These are phyloP conservation scores for Macrophya annulata DNA, from an alignment of 2,888 invertebrate genomes.

Conservation along the genomic window DNA sequence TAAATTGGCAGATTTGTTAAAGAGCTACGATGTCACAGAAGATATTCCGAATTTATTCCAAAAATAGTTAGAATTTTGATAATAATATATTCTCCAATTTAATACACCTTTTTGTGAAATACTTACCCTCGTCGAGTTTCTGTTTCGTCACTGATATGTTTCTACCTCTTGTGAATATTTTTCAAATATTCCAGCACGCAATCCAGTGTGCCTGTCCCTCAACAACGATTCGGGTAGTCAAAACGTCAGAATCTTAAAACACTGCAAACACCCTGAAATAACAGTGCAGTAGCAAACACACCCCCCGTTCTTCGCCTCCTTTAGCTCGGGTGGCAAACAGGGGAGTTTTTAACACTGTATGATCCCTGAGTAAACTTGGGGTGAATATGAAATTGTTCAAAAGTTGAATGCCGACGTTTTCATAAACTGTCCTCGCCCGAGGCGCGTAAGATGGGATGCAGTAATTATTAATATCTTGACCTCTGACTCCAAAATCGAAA, in stretches of 20 bases:
- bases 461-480: slow-evolving; percentile 48
- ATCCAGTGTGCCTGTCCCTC: slow-evolving; percentile 57
- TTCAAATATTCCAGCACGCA: slow-evolving; percentile 51
- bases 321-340: slow-evolving; percentile 72
- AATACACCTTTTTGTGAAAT: no score
- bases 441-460: slow-evolving; percentile 36
- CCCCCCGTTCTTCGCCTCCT: slow-evolving; percentile 65
- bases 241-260: slow-evolving; percentile 79
- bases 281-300: slow-evolving; percentile 74
- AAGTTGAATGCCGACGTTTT: slow-evolving; percentile 61
- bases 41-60: no score
- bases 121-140: neutral
- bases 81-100: no score
- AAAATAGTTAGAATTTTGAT: no score
- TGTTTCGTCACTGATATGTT: neutral
- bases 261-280: slow-evolving; percentile 78
- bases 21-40: neutral
- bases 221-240: slow-evolving; percentile 73
- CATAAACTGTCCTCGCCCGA: slow-evolving; percentile 55
- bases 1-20: neutral
- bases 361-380: slow-evolving; percentile 78
- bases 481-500: neutral
- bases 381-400: slow-evolving; percentile 63
- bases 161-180: slow-evolving; percentile 33
- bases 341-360: slow-evolving; percentile 79